These are phyloP conservation scores for Lerista edwardsae DNA, from an alignment of 2,797 vertebrate genomes.

Conservation along the genomic window DNA sequence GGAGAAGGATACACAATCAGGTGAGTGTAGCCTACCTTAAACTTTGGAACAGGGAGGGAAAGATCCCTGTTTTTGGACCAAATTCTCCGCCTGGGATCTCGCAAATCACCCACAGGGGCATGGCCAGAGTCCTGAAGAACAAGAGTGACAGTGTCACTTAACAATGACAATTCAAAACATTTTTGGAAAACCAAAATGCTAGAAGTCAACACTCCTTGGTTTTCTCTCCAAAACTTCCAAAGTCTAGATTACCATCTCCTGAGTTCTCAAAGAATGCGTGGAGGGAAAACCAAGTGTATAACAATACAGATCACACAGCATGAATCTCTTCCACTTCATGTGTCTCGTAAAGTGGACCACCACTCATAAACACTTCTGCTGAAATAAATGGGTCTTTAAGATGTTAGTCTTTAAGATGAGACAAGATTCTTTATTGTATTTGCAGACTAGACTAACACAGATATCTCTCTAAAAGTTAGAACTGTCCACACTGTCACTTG, in stretches of 20 bases:
- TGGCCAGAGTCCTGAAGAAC: slow-evolving; percentile 86
- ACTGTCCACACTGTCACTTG: neutral
- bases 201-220: neutral
- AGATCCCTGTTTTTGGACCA: slow-evolving; percentile 91
- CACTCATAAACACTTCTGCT: no score
- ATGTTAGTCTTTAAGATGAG: no score
- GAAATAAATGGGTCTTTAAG: no score
- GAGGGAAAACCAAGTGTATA: neutral
- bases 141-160: neutral
- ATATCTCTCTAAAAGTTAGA: no score
- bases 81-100: slow-evolving; percentile 88
- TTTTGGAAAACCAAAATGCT: neutral
- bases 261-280: neutral
- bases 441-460: no score
- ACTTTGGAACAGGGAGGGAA: slow-evolving; percentile 91
- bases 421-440: no score
- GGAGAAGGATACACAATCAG: neutral
- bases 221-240: neutral
- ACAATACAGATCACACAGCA: neutral
- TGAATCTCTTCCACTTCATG: neutral
- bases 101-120: slow-evolving; percentile 86
- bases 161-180: neutral
- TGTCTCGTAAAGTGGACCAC: no score
- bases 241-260: neutral
- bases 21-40: slow-evolving; percentile 82